A percentile compares a stretch with the other conserved stretches of the same genome.
These are phyloP conservation scores for Buathra laborator DNA, from an alignment of 2,888 invertebrate genomes.

Conservation along the genomic window DNA sequence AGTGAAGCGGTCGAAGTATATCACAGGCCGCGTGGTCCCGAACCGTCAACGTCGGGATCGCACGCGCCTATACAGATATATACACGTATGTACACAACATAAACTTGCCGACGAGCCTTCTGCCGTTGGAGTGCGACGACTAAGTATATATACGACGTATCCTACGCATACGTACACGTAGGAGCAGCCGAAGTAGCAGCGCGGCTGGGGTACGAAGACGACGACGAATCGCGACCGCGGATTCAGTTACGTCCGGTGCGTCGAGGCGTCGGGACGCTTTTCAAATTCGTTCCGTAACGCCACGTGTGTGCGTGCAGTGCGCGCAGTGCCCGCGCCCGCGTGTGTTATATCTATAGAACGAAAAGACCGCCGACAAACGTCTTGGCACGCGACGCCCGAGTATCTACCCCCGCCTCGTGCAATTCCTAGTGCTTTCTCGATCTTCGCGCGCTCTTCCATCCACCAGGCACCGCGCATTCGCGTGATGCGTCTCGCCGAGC, in stretches of 20 bases:
- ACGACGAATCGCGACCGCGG: conserved; percentile 68
- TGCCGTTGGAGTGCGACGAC: conserved; percentile 11
- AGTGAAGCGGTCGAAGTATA: conserved; percentile 26
- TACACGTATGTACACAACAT: conserved; percentile 14
- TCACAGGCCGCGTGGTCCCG: conserved; percentile 33
- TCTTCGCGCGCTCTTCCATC: conserved; percentile 11
- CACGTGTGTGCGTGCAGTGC: conserved; percentile 29
- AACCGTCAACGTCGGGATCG: conserved; percentile 46
- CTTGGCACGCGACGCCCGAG: conserved; percentile 60
- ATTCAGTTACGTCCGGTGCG: conserved; percentile 84
- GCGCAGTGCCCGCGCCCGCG: conserved; percentile 2
- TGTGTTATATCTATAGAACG: conserved; percentile 40
- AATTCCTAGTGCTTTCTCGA: conserved; percentile 58
- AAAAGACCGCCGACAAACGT: conserved; percentile 38
- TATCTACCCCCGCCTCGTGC: conserved; percentile 1
- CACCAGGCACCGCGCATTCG: conserved; percentile 17
- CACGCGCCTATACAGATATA: conserved; percentile 25
- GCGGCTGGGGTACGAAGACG: conserved; percentile 59
- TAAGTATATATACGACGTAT: conserved; percentile 38
- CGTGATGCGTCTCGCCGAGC: conserved; percentile 56
- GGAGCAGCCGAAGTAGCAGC: conserved; percentile 62
- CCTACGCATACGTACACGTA: conserved; percentile 22
- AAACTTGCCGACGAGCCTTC: conserved; percentile 49
- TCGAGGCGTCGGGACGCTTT: conserved; percentile 80
- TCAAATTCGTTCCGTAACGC: conserved; percentile 66